Evolutionary conservation across 1,140 invertebrate species (phyloP).

Genomic region (Lepidurus couesii): DNA sequence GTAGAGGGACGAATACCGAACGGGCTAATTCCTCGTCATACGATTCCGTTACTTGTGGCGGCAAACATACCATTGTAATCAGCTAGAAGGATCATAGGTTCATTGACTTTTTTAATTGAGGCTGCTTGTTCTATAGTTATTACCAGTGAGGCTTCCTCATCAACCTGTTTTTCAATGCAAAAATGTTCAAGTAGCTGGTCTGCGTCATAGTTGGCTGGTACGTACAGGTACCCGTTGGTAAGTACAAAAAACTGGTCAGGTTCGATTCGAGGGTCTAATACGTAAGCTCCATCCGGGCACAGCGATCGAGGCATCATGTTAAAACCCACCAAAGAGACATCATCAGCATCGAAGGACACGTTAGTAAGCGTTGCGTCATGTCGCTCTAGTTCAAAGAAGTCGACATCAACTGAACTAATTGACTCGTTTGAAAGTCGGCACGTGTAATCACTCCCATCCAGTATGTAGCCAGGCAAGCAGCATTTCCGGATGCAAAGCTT

Average conservation of each 20-base stretch:
- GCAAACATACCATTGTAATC: slow-evolving; percentile 19
- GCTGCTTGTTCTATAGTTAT: background rate
- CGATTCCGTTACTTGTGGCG: slow-evolving; percentile 1
- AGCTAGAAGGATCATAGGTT: background rate
- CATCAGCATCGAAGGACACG: background rate
- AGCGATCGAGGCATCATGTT: background rate
- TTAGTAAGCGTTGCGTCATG: background rate
- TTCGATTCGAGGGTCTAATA: background rate
- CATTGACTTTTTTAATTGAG: background rate
- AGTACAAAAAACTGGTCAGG: slow-evolving; percentile 18
- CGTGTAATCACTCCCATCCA: background rate
- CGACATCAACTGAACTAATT: background rate
- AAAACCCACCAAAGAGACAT: background rate
- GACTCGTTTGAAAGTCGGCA: background rate
- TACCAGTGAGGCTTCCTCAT: background rate
- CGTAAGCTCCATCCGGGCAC: slow-evolving; percentile 1
- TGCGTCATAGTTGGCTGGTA: background rate
- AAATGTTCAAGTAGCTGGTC: slow-evolving; percentile 10
- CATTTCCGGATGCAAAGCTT: slow-evolving; percentile 23
- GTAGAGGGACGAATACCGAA: background rate
- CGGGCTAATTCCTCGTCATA: background rate
- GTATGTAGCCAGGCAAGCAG: background rate
- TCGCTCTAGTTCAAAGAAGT: background rate
- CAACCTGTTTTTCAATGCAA: background rate
- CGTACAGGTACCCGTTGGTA: slow-evolving; percentile 10